Evolutionary conservation across 2,888 invertebrate genomes (phyloP), one percentile per base, ranked within the genome.

Genomic region (Tenthredo notha): DNA sequence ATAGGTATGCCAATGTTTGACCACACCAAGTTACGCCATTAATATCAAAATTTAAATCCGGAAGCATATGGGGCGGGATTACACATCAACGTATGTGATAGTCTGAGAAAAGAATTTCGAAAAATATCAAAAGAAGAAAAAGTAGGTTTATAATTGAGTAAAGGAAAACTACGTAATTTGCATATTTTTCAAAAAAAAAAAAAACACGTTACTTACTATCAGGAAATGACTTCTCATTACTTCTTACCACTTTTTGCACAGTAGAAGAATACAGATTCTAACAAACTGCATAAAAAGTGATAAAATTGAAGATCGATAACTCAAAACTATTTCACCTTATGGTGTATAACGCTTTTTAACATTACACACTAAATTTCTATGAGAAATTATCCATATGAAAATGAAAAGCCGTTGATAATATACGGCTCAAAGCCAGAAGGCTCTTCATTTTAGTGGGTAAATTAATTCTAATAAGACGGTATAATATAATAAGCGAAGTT

Each of bases 11-110:
- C 50, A 33, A 77, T 77, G 77, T 77, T 54, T 77, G 33, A 77
- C 77, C 77, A 33, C 77, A 54, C 33, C 77, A 50, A 21, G 54
- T 33, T 77, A 54, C 54, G n/a, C 12, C 47, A 33, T 77, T 77
- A 77, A 77, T 77, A 54, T 77, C 29, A 77, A 77, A 50, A 77
- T 77, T 77, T 12, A 50, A 29, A 54, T 33, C 2, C 77, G 5
- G 18, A 29, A 33, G 6, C 33, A n/a, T 33, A 33, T 25, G 15
- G 33, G 25, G 21, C 12, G 2, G 12, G 67, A 12, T 33, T 7
- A 25, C 33, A 67, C 67, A 33, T 67, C 5, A 18, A 67, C 33
- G 61, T 25, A 54, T n/a, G 54, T n/a, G n/a, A n/a, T 61, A 61
- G 25, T 25, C 21, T 3, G 25, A 12, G 25, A 25, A 9, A 21